phyloP scores from a whole-genome alignment of 2,797 vertebrate species.

The Micromesistius poutassou region DNA sequence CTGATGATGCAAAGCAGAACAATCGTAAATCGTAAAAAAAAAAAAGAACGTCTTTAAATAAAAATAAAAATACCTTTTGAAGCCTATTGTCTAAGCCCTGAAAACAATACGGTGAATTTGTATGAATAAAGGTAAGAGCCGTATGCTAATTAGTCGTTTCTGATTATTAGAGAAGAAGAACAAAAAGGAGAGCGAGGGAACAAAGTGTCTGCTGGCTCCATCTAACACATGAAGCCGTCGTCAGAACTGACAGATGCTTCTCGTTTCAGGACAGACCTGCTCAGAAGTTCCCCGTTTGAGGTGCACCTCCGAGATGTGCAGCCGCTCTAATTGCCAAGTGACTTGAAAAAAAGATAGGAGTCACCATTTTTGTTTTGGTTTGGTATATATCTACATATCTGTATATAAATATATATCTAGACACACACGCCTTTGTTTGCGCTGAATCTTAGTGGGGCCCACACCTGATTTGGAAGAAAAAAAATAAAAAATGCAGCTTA shows the following conservation, averaged over 20 bases:
- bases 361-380: slow-evolving; percentile 60
- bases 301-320: slow-evolving; percentile 73
- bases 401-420: neutral
- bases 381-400: neutral
- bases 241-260: slow-evolving; percentile 83
- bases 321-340: slow-evolving; percentile 79
- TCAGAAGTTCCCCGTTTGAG: slow-evolving; percentile 78
- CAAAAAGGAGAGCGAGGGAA: slow-evolving; percentile 73
- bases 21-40: slow-evolving; percentile 52
- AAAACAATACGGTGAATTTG: slow-evolving; percentile 53
- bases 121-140: slow-evolving; percentile 70
- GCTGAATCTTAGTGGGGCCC: slow-evolving; percentile 63
- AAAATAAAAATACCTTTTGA: slow-evolving; percentile 60
- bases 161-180: slow-evolving; percentile 78
- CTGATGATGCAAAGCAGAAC: slow-evolving; percentile 43
- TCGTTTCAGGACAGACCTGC: slow-evolving; percentile 75
- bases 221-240: slow-evolving; percentile 77
- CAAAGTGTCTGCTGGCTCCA: slow-evolving; percentile 73
- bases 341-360: slow-evolving; percentile 75
- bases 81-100: slow-evolving; percentile 56
- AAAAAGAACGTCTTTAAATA: slow-evolving; percentile 40
- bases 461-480: slow-evolving; percentile 65
- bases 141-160: slow-evolving; percentile 76
- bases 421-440: slow-evolving; percentile 67
- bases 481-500: slow-evolving; percentile 42